These are phyloP conservation scores for Cantharis rustica DNA, from an alignment of 2,888 invertebrate species.

Conservation along the genomic window DNA sequence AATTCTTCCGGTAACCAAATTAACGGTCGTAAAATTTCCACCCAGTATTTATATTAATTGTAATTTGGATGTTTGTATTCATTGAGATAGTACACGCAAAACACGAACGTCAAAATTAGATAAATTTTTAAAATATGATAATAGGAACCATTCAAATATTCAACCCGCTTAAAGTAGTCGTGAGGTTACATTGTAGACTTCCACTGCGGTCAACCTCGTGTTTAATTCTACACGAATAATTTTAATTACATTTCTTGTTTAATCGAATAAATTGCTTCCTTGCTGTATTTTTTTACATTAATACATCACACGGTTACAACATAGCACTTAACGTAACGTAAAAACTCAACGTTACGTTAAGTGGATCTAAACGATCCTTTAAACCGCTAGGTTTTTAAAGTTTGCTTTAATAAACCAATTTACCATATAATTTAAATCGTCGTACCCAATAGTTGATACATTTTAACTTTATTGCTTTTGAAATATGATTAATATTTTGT, in stretches of 20 bases:
- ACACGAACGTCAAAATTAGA: background rate
- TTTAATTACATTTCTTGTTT: background rate
- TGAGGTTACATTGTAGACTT: background rate
- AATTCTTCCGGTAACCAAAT: slow-evolving; percentile 3
- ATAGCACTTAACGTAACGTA: no score
- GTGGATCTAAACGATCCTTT: no score
- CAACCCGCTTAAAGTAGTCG: background rate
- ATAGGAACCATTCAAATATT: background rate
- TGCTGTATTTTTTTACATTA: background rate
- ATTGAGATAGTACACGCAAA: background rate
- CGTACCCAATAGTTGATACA: background rate
- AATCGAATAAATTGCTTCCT: background rate
- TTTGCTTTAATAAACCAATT: no score
- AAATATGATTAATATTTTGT: background rate
- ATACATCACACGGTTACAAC: background rate
- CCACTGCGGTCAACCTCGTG: background rate
- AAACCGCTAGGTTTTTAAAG: no score
- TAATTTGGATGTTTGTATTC: background rate
- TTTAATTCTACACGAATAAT: background rate
- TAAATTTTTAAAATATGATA: background rate
- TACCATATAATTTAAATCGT: background rate
- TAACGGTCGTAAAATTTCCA: slow-evolving; percentile 2
- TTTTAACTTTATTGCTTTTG: background rate
- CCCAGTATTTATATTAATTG: background rate
- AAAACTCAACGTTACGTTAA: no score